Conservation (phyloP, 2,113 vertebrate species). For the Chloebia gouldiae region DNA sequence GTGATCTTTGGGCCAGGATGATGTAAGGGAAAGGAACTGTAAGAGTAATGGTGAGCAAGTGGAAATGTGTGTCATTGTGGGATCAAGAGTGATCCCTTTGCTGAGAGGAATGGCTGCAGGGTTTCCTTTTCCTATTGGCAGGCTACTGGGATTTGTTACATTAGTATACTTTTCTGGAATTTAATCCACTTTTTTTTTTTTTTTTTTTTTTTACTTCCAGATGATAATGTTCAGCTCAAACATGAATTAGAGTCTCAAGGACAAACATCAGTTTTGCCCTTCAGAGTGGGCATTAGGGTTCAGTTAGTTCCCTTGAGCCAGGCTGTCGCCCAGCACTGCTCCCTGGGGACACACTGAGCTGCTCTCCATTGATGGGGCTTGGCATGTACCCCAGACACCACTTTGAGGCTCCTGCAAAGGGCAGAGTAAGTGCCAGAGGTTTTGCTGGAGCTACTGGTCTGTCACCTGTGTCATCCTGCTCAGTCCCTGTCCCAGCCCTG, state of each 20-base stretch:
- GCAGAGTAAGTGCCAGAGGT: background rate
- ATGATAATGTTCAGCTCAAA: background rate
- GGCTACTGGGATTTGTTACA: rapidly evolving
- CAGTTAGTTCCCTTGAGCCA: background rate
- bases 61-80: background rate
- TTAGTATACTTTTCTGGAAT: background rate
- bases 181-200: background rate
- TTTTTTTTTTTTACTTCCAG: background rate
- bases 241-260: background rate
- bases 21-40: background rate
- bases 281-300: background rate
- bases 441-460: background rate
- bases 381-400: background rate
- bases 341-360: background rate
- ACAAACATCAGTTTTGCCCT: background rate
- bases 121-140: background rate
- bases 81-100: background rate
- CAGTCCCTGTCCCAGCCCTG: background rate
- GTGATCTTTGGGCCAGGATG: background rate
- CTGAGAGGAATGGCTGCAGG: background rate
- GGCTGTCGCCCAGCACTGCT: background rate
- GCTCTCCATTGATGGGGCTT: background rate
- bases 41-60: background rate
- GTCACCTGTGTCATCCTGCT: background rate
- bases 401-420: background rate